Evolutionary conservation across 2,888 invertebrate genomes (phyloP), one percentile per base, ranked within the genome.

Genomic region (Drosophila setosimentum): DNA sequence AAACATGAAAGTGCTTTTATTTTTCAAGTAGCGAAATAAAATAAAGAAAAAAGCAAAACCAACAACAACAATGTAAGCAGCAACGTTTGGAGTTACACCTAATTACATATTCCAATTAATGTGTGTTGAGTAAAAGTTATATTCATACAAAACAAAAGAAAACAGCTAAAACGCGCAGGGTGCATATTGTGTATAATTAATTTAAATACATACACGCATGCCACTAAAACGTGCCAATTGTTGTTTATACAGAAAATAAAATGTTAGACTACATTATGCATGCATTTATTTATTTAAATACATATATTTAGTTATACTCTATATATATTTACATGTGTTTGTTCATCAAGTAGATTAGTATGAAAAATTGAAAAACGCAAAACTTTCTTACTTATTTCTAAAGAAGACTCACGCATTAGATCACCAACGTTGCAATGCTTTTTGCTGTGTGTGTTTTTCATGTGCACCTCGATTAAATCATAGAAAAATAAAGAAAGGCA

Each of bases 1-100:
- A 84, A 81, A 81, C 82, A 87, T 62, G 73, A 80, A 86, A 88
- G 73, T 74, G 81, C 87, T 86, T 83, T 88, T 86, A 80, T 73
- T 75, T 54, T 77, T 40, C 27, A 7, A 40, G n/a, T 13, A 68
- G 37, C 30, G 16, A 53, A 35, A 51, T 51, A 69, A 40, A 45
- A 51, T 59, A 67, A 40, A 53, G 60, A 32, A 55, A 49, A 55
- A 45, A 16, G 5, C 21, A 42, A 11, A 5, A 11, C n/a, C 4
- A 40, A 40, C 40, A 45, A 21, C 11, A 21, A 64, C 49, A 67
- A 76, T 60, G 29, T 40, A 74, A 51, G 37, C 57, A 58, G 21
- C 51, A 69, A 53, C 59, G 35, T 66, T 68, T 68, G 48, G 42
- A 51, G 21, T 32, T 13, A 65, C 62, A 57, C 64, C 21, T 42